Percentiles rank a stretch among this genome's conserved stretches.
Evolutionary conservation across 2,797 vertebrate species (phyloP).

Genomic region (Eulemur albifrons): DNA sequence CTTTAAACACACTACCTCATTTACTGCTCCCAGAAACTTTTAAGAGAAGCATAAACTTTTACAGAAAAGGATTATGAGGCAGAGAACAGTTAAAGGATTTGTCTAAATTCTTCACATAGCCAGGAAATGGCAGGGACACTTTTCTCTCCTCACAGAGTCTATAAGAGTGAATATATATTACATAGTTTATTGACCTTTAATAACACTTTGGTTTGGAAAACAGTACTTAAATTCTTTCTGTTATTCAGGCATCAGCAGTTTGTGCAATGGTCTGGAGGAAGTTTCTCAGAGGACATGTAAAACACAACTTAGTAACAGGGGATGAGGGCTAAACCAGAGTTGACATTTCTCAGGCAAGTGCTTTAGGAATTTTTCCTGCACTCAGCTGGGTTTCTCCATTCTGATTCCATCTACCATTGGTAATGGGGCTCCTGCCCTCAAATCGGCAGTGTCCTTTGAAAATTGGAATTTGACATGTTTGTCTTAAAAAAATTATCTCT

Average conservation of each 20-base stretch:
- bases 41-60: background rate
- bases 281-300: background rate
- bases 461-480: background rate
- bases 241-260: background rate
- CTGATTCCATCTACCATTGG: background rate
- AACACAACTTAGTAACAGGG: background rate
- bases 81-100: background rate
- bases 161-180: background rate
- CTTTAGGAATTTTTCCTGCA: background rate
- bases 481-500: background rate
- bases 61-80: background rate
- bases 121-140: background rate
- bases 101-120: background rate
- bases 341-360: background rate
- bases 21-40: background rate
- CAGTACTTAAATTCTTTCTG: background rate
- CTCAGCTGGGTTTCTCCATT: background rate
- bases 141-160: background rate
- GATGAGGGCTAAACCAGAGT: background rate
- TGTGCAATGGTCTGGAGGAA: background rate
- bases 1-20: background rate
- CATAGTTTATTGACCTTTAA: background rate
- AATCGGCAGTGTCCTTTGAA: background rate
- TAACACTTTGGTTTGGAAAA: background rate
- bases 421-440: background rate